Conservation (phyloP, 2,113 vertebrate species). For the Neogale vison region DNA sequence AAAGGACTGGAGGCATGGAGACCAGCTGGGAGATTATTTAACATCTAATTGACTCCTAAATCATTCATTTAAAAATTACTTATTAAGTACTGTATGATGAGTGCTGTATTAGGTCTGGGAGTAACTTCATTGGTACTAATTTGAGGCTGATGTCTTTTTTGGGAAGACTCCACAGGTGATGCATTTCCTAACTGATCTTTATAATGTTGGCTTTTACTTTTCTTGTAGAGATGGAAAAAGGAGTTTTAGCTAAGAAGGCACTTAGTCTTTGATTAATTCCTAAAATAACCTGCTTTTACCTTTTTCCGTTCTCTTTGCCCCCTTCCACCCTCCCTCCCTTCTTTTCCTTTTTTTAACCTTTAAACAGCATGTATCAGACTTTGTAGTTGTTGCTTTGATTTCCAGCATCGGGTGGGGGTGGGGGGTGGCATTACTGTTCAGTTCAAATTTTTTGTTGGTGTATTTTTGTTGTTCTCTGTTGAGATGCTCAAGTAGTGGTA, state of each 20-base stretch:
- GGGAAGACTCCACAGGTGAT: background rate
- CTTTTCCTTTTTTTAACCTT: background rate
- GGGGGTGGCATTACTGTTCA: background rate
- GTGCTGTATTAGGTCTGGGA: background rate
- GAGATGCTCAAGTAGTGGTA: background rate
- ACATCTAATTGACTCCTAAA: background rate
- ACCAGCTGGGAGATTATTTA: background rate
- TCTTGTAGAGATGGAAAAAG: background rate
- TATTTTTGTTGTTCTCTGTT: background rate
- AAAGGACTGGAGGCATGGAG: background rate
- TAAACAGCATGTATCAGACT: background rate
- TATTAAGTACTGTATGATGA: background rate
- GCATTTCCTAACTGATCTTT: background rate
- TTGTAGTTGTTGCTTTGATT: background rate
- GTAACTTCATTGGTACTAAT: background rate
- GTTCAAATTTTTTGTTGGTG: background rate
- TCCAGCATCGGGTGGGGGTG: background rate
- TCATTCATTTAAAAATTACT: background rate
- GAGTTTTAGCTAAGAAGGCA: background rate
- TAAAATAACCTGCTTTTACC: background rate
- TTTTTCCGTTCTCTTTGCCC: background rate
- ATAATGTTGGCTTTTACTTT: background rate
- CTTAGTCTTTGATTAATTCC: background rate
- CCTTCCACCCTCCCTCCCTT: background rate
- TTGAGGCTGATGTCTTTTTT: background rate